Conservation (phyloP, 2,888 invertebrate genomes). For the Corythucha ciliata region DNA sequence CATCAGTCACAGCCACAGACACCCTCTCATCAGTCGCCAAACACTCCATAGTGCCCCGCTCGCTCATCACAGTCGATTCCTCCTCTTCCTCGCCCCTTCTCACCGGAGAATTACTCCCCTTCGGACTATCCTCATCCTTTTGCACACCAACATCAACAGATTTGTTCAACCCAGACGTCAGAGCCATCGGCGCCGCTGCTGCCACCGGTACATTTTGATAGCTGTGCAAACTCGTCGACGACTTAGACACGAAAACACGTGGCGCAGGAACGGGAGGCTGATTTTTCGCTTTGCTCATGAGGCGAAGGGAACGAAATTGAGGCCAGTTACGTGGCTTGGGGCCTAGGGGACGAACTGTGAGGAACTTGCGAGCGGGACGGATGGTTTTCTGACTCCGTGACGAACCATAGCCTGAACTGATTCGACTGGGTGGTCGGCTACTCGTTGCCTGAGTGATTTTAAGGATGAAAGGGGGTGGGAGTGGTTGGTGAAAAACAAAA, state of each 20-base stretch:
- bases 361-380: conserved; percentile 30
- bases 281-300: conserved; percentile 29
- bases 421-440: conserved; percentile 42
- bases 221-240: conserved; percentile 40
- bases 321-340: conserved; percentile 32
- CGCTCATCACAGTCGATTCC: no score
- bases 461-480: not conserved
- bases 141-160: no score
- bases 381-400: conserved; percentile 39
- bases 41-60: no score
- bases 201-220: conserved; percentile 50
- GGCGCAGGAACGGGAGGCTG: conserved; percentile 38
- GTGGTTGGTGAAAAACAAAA: not conserved
- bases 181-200: conserved; percentile 44
- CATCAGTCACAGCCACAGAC: no score
- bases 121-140: no score
- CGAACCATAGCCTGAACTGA: conserved; percentile 46
- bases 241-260: conserved; percentile 32
- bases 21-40: no score
- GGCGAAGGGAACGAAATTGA: conserved; percentile 36
- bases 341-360: conserved; percentile 24
- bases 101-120: no score
- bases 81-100: no score
- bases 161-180: no score
- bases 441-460: conserved; percentile 23